phyloP scores from a whole-genome alignment of 92 coral and sea anemone species.

The Phenganax marumi region DNA sequence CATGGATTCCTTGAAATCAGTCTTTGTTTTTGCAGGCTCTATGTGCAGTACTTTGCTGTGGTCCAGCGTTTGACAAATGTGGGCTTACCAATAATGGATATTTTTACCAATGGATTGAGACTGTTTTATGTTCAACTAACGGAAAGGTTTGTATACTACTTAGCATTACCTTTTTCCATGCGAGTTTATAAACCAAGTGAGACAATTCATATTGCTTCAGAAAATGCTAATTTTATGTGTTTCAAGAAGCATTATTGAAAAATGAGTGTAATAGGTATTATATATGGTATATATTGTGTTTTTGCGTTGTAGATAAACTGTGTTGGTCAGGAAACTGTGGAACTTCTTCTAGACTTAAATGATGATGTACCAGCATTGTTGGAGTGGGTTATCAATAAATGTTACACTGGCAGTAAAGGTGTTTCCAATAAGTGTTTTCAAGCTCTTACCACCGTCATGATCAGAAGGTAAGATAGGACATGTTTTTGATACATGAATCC shows the following conservation, averaged over 20 bases:
- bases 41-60: slow-evolving; percentile 91
- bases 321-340: slow-evolving; percentile 81
- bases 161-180: not conserved
- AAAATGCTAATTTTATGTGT: not conserved
- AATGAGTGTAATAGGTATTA: not conserved
- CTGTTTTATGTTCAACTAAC: slow-evolving; percentile 84
- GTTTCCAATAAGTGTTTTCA: slow-evolving; percentile 92
- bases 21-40: slow-evolving; percentile 64
- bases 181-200: no score
- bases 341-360: slow-evolving; percentile 79
- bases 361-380: slow-evolving; percentile 77
- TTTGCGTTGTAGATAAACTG: slow-evolving; percentile 67
- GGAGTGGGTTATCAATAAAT: slow-evolving; percentile 95
- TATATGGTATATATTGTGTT: not conserved
- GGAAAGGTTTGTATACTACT: slow-evolving; percentile 64
- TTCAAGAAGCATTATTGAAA: not conserved
- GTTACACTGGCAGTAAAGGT: slow-evolving; percentile 83
- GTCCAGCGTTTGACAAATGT: slow-evolving; percentile 79
- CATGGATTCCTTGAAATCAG: not conserved
- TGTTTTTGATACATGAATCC: no score
- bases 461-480: slow-evolving; percentile 63
- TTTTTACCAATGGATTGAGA: slow-evolving; percentile 84
- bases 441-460: slow-evolving; percentile 83
- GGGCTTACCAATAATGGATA: slow-evolving; percentile 76
- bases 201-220: not conserved